Percentiles rank a stretch among this genome's conserved stretches.
These are phyloP conservation scores for Antheraea assamensis DNA, from an alignment of 2,888 invertebrate species.

Conservation along the genomic window DNA sequence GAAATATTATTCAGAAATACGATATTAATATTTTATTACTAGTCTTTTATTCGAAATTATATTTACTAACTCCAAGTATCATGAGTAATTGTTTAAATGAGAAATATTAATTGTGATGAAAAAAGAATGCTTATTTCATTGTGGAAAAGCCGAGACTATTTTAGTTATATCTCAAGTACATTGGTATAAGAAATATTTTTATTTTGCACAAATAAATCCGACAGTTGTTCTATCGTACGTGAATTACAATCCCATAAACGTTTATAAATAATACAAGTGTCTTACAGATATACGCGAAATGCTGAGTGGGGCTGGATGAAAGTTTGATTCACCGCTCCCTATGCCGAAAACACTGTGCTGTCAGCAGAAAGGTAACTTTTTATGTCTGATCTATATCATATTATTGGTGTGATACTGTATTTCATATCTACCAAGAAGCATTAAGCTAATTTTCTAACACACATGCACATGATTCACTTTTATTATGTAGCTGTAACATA, in stretches of 20 bases:
- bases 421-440: neutral
- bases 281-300: slow-evolving; percentile 58
- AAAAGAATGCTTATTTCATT: neutral
- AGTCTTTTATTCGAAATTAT: no score
- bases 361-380: slow-evolving; percentile 72
- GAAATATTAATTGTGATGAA: neutral
- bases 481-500: no score
- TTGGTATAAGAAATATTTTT: neutral
- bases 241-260: slow-evolving; percentile 18
- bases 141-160: neutral
- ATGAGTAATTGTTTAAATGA: neutral
- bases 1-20: no score
- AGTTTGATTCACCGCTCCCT: slow-evolving; percentile 66
- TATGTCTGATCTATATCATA: neutral
- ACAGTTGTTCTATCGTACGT: neutral
- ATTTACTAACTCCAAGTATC: neutral
- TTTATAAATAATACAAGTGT: slow-evolving; percentile 3
- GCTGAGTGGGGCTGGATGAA: slow-evolving; percentile 47
- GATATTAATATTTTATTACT: no score
- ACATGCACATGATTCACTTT: no score
- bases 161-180: neutral
- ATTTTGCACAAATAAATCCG: neutral
- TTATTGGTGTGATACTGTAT: neutral
- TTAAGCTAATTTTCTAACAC: no score
- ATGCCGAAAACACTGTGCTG: slow-evolving; percentile 75